Evolutionary conservation across 37 sponge, comb jelly and placozoan species (phyloP), one percentile per base, ranked within the genome.

Genomic region (Ephydatia muelleri): DNA sequence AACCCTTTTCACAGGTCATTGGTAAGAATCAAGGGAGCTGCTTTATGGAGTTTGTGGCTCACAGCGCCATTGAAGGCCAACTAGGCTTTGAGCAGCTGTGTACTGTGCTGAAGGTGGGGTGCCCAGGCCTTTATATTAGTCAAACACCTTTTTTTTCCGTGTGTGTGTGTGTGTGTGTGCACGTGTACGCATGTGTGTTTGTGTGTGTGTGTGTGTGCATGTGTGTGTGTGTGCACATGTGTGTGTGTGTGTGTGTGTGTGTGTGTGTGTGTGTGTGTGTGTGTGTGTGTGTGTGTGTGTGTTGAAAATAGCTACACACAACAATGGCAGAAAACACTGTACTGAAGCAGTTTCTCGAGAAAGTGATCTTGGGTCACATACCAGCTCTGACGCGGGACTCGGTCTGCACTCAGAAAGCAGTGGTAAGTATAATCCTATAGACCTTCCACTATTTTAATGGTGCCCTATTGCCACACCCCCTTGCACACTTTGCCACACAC

Each of bases 281-380:
- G 35, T 32, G 31, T 23, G 75, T 30, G 22, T 39, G 22, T 25
- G 23, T 14, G 12, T 25, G 28, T 71, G 72, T 29, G 26, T n/a
- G 72, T n/a, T 5, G 12, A 75, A 38, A 34, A n/a, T n/a, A n/a
- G n/a, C n/a, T n/a, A n/a, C n/a, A n/a, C n/a, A n/a, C n/a, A n/a
- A 67, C 36, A 27, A 25, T 75, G n/a, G 81, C 80, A 33, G 72
- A 35, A 21, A 87, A 80, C 68, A 22, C 66, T 6, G 26, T 72
- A 0, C 28, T 80, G 32, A 87, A 87, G 31, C 74, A 81, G 38
- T 80, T 87, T 38, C 76, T 87, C 47, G 87, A 87, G 37, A 30
- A 48, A 5, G 66, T 81, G 29, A 22, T 81, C 23, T 40, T 80
- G 26, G 69, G 32, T 11, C 57, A 65, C 33, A 35, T 86, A 38